A percentile compares a stretch with the other conserved stretches of the same genome.
phyloP scores from a whole-genome alignment of 2,113 vertebrate genomes.

The Irena cyanogastra region DNA sequence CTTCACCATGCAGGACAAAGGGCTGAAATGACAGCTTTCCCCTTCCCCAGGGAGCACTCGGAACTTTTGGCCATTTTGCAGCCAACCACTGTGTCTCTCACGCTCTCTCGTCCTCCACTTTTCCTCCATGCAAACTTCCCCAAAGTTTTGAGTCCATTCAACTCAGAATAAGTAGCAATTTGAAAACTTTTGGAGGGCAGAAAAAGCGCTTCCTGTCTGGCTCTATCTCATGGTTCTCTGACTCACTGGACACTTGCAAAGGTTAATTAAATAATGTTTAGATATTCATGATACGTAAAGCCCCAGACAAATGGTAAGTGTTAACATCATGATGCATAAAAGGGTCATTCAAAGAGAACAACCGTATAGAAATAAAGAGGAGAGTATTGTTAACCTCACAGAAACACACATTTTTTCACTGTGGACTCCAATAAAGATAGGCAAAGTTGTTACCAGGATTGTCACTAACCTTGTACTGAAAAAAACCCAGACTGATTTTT shows the following conservation, averaged over 20 bases:
- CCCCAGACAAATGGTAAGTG: not conserved
- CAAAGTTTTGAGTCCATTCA: not conserved
- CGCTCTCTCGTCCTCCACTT: slow-evolving; percentile 9
- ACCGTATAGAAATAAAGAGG: not conserved
- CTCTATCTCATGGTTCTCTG: not conserved
- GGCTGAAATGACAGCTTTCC: not conserved
- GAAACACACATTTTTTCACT: fast-evolving
- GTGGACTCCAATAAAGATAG: not conserved
- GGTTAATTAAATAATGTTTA: not conserved
- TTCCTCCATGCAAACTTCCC: not conserved
- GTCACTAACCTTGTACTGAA: not conserved
- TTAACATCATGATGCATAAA: not conserved
- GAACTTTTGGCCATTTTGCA: not conserved
- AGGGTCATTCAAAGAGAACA: not conserved
- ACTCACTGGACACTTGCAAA: not conserved
- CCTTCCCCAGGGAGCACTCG: not conserved
- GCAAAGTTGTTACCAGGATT: not conserved
- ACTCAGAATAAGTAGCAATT: not conserved
- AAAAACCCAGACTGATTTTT: not conserved
- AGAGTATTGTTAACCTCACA: not conserved
- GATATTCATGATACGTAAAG: not conserved
- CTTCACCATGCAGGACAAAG: not conserved
- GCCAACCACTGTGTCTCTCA: not conserved
- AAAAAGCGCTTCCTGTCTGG: not conserved
- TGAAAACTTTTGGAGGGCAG: not conserved